A percentile compares a stretch with the other conserved stretches of the same genome.
These are phyloP conservation scores for Antrozous pallidus DNA, from an alignment of 2,797 vertebrate genomes.

Conservation along the genomic window DNA sequence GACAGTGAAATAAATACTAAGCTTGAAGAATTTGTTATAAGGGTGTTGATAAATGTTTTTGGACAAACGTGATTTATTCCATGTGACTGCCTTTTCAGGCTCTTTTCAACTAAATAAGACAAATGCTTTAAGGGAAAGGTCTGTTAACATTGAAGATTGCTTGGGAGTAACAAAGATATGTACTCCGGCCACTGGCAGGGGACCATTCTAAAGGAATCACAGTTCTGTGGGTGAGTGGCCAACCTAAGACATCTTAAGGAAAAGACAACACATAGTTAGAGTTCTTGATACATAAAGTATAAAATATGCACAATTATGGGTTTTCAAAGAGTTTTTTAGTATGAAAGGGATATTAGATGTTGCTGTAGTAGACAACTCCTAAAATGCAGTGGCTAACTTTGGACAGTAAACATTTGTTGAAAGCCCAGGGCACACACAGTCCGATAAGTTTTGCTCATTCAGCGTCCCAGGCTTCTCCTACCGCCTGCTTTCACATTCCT, in stretches of 20 bases:
- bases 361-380: background rate
- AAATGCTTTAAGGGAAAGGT: background rate
- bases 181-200: background rate
- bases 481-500: background rate
- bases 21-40: slow-evolving; percentile 44
- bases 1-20: slow-evolving; percentile 10
- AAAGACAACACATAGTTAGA: background rate
- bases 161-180: background rate
- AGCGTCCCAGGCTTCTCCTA: background rate
- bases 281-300: background rate
- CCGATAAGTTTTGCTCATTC: background rate
- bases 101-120: background rate
- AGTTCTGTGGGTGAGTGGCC: background rate
- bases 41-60: slow-evolving; percentile 1
- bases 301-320: background rate
- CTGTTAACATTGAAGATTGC: background rate
- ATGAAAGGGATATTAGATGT: background rate
- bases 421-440: background rate
- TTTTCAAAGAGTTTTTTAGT: background rate
- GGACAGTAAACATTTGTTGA: background rate
- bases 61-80: slow-evolving; percentile 38
- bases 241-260: background rate
- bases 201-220: background rate
- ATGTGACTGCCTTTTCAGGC: background rate
- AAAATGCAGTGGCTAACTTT: background rate